Base-by-base conservation (phyloP, 2,888 invertebrate genomes). In the Luffia ferchaultella region DNA sequence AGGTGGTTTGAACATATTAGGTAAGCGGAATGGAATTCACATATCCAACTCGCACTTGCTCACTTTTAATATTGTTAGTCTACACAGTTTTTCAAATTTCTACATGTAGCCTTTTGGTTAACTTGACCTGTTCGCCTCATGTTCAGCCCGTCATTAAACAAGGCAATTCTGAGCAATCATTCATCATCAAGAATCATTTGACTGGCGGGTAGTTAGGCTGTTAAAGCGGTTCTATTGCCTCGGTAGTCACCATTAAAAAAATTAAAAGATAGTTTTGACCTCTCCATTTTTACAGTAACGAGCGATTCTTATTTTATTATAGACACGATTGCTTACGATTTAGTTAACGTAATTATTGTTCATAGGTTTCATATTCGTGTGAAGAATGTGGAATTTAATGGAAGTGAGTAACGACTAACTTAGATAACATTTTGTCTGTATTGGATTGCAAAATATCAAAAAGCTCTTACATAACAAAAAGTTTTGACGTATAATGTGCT, bases 151-250 rank as follows among this genome's bases (percentile, higher is more conserved):
- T 77, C 76, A 82, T 82, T 82, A 82, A 70, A 72, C 62, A 59
- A n/a, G n/a, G n/a, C n/a, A n/a, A 79, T 79, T 76, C 75, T 73
- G 65, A 64, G 77, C 75, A 82, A 83, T 82, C 79, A 82, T 76
- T 79, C 72, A 78, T 77, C 79, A 80, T 83, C 76, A 77, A 67
- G 65, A 60, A 65, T 65, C 70, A 78, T 77, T 76, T 75, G 74
- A 72, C 66, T 67, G 67, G 63, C 65, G 64, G 72, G 73, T 74
- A 74, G 67, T 68, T 66, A 66, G 71, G 70, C 68, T 66, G 63
- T 55, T 62, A 68, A 62, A 60, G 42, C 15, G 19, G 16, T 30
- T 53, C 44, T 58, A 69, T 73, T 73, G 61, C 73, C 63, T 69
- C 68, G 63, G 73, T 72, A 73, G 70, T 72, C 63, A 64, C 66